These are phyloP conservation scores for Magallana angulata DNA, from an alignment of 1,140 invertebrate genomes.

Conservation along the genomic window DNA sequence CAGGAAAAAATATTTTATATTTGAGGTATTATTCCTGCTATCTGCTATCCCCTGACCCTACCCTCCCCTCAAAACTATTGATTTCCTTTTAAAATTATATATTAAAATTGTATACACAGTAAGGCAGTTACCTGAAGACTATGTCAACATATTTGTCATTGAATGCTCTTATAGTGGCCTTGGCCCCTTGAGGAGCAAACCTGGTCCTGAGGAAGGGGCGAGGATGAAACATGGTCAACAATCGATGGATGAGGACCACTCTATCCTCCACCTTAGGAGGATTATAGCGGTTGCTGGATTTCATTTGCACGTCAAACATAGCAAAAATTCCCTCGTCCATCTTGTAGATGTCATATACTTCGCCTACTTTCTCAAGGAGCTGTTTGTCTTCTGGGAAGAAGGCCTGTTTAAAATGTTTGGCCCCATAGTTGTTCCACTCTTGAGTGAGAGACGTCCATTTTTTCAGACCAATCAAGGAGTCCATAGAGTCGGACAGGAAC, in stretches of 20 bases:
- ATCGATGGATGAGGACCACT: constrained; percentile 63
- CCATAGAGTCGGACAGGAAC: constrained; percentile 49
- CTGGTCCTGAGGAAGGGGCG: constrained; percentile 75
- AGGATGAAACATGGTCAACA: constrained; percentile 77
- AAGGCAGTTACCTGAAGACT: constrained; percentile 75
- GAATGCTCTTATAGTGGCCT: constrained; percentile 73
- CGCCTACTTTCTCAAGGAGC: constrained; percentile 54
- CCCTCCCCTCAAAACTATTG: too few relatives aligned
- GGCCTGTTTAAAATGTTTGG: constrained; percentile 60
- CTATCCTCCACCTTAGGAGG: constrained; percentile 66
- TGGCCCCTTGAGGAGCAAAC: constrained; percentile 77
- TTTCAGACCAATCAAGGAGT: constrained; percentile 70
- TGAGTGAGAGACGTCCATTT: constrained; percentile 65
- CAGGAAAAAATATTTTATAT: too few relatives aligned
- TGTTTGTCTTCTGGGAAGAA: constrained; percentile 68
- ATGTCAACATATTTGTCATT: constrained; percentile 77
- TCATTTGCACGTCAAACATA: constrained; percentile 35
- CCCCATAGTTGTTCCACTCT: constrained; percentile 68
- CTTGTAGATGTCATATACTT: constrained; percentile 64
- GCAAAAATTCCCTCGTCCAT: constrained; percentile 42
- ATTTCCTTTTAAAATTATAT: too few relatives aligned
- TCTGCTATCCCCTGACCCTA: too few relatives aligned
- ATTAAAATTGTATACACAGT: too few relatives aligned
- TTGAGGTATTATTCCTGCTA: too few relatives aligned
- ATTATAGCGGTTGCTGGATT: constrained; percentile 73